Evolutionary conservation across 92 coral and sea anemone genomes (phyloP), one percentile per base, ranked within the genome.

Genomic region (Paramuricea clavata): DNA sequence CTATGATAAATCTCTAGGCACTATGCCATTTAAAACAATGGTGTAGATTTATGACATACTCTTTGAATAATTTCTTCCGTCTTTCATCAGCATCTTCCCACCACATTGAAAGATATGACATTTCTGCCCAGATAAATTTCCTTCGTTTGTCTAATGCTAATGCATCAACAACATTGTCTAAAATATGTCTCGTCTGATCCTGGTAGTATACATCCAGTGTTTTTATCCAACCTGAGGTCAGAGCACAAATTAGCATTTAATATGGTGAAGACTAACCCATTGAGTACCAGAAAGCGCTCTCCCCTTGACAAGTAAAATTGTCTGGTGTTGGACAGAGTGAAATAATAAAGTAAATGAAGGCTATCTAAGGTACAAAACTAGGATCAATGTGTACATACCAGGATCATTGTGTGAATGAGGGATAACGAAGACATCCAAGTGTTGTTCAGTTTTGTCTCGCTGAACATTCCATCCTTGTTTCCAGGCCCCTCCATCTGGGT

Each of bases 381-480:
- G 16, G 39, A 41, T 52, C 12, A 60, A 2, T 39, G 31, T 12
- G 3, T 25, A 44, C 78, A 56, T 89, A 97, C 99, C 99, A 70
- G 99, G 99, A 57, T 97, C 99, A 97, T 97, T 97, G 72, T 97
- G 99, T 17, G 99, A 97, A 78, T 97, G 99, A 15, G 99, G 99
- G 0, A 97, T 94, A 36, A 97, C 99, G 88, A 93, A 97, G 30
- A 97, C 99, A 68, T 93, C 93, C 0, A 97, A 80, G 2, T 93
- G 98, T 33, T 94, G 88, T 79, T 79, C 84, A 41, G 33, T 1
- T 2, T 88, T 83, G 13, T 89, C 92, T 52, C 95, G 92, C 12
- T 77, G 92, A 17, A 97, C 91, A 56, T 90, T 88, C 99, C 99
- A 97, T 31, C 99, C 99, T 39, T 97, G 99, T 86, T 97, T 97